Conservation (phyloP, 2,888 invertebrate species). For the Drosophila testacea region DNA sequence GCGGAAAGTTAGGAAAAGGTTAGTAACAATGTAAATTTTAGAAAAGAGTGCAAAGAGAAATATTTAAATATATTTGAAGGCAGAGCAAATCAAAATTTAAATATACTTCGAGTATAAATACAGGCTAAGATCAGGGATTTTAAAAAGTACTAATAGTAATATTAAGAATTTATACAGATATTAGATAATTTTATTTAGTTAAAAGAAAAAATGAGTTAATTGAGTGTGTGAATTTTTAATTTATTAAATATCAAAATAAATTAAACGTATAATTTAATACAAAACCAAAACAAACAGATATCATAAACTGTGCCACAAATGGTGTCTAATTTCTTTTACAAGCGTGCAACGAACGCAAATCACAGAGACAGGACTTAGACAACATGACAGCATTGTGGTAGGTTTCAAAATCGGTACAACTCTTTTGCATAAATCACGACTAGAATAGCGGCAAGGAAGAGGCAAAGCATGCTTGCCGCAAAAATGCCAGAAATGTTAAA, state of each 20-base stretch:
- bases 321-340: constrained; percentile 30
- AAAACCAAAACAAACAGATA: neutral
- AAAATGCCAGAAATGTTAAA: constrained; percentile 71
- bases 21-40: neutral
- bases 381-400: constrained; percentile 11
- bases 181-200: too few relatives aligned
- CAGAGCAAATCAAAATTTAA: too few relatives aligned
- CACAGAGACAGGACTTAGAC: constrained; percentile 12
- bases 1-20: neutral
- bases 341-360: constrained; percentile 18
- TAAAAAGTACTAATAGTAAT: too few relatives aligned
- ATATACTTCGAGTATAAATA: too few relatives aligned
- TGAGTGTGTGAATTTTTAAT: neutral
- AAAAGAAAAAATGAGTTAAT: too few relatives aligned
- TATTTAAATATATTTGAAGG: neutral
- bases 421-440: constrained; percentile 70
- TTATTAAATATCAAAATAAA: neutral
- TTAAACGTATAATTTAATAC: neutral
- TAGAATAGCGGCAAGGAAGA: constrained; percentile 26
- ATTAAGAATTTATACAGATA: too few relatives aligned
- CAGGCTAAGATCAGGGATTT: too few relatives aligned
- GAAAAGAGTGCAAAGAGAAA: too few relatives aligned
- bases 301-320: constrained; percentile 31
- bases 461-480: constrained; percentile 55
- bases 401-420: constrained; percentile 44